Evolutionary conservation across 2,888 invertebrate species (phyloP).

Genomic region (Plusia festucae): DNA sequence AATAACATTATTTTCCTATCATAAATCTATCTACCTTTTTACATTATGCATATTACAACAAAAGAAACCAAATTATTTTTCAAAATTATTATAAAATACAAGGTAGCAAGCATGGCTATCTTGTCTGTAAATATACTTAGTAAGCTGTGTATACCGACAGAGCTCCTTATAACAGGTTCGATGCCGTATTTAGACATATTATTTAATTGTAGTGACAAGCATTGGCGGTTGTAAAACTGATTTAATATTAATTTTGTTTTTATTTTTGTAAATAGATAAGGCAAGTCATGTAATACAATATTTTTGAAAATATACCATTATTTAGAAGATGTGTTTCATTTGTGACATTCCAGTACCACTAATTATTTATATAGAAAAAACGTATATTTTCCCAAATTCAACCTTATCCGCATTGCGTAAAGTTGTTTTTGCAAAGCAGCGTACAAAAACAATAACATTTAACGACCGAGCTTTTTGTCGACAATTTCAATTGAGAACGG

Average conservation of each 20-base stretch:
- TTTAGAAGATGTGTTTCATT: constrained; percentile 77
- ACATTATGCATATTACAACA: constrained; percentile 47
- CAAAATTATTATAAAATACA: constrained; percentile 28
- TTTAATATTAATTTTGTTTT: constrained; percentile 75
- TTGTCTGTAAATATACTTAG: constrained; percentile 59
- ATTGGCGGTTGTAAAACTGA: constrained; percentile 71
- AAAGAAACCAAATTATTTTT: constrained; percentile 47
- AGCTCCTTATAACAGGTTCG: constrained; percentile 44
- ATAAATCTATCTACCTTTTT: constrained; percentile 19
- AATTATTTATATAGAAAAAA: no score
- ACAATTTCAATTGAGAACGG: no score
- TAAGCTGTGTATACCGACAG: constrained; percentile 44
- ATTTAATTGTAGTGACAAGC: constrained; percentile 63
- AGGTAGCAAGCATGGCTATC: constrained; percentile 39
- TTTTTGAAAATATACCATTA: constrained; percentile 89
- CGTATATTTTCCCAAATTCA: no score
- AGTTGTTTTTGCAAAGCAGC: no score
- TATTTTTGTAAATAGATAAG: constrained; percentile 87
- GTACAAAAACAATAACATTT: no score
- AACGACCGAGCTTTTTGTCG: no score
- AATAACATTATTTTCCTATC: constrained; percentile 50
- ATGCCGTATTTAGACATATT: constrained; percentile 48
- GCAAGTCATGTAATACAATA: constrained; percentile 88
- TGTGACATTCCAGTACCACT: no score
- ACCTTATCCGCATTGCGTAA: no score